These are phyloP conservation scores for Catonia carolina DNA, from an alignment of 2,888 invertebrate species.

Conservation along the genomic window DNA sequence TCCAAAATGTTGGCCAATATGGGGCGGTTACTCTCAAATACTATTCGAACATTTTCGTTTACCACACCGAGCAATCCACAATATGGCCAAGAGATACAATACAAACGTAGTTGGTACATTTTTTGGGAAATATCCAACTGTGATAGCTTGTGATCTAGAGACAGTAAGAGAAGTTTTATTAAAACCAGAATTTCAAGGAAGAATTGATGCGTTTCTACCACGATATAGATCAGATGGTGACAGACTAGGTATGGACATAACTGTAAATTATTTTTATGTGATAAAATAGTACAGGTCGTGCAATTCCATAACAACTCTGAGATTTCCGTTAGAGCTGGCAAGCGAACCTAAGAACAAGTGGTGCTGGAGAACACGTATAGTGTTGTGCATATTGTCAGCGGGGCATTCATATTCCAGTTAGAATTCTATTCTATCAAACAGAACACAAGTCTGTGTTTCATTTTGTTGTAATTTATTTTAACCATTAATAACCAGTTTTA, in stretches of 20 bases:
- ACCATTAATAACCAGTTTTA: no score
- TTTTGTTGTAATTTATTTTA: no score
- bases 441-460: no score
- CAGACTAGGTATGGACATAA: background rate
- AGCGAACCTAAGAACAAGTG: no score
- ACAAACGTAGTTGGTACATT: conserved; percentile 54
- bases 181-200: conserved; percentile 56
- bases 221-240: conserved; percentile 5
- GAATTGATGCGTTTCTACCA: conserved; percentile 41
- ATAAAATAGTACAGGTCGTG: no score
- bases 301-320: no score
- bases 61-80: conserved; percentile 47
- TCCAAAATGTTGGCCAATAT: conserved; percentile 54
- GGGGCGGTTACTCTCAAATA: conserved; percentile 55
- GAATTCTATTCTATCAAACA: no score
- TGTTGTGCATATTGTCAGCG: no score
- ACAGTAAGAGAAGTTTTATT: conserved; percentile 52
- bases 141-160: conserved; percentile 50
- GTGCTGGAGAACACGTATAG: no score
- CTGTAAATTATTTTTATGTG: no score
- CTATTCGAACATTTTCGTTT: conserved; percentile 48
- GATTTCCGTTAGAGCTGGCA: no score
- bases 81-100: conserved; percentile 51
- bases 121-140: conserved; percentile 46
- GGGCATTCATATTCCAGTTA: no score